Conservation (phyloP, 1,140 invertebrate species). For the Papilio polyxenes region DNA sequence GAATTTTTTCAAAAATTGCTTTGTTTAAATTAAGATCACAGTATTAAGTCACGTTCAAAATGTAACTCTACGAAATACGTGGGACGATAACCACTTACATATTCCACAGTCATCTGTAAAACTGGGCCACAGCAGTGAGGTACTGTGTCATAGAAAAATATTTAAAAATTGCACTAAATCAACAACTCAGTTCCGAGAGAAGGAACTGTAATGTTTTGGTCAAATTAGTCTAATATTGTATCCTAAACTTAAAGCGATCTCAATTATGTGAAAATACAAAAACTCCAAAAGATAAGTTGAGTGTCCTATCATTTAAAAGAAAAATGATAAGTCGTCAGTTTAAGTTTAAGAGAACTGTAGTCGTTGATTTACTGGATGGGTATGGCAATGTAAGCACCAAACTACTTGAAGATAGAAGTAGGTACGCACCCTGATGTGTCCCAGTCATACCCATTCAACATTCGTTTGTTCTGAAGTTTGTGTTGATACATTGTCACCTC, state of each 20-base stretch:
- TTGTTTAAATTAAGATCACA: slow-evolving; percentile 80
- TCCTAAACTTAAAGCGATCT: slow-evolving; percentile 32
- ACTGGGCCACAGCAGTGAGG: slow-evolving; percentile 65
- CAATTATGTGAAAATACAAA: slow-evolving; percentile 35
- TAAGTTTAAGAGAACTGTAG: slow-evolving; percentile 48
- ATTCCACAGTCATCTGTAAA: slow-evolving; percentile 78
- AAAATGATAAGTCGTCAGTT: slow-evolving; percentile 39
- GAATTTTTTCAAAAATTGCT: slow-evolving; percentile 77
- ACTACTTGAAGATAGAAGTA: slow-evolving; percentile 54
- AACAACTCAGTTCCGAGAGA: slow-evolving; percentile 56
- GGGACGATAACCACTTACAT: slow-evolving; percentile 71
- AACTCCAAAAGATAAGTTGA: slow-evolving; percentile 41
- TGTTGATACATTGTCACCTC: slow-evolving; percentile 57
- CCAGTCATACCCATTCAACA: slow-evolving; percentile 65
- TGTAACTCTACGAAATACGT: slow-evolving; percentile 73
- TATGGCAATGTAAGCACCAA: slow-evolving; percentile 51
- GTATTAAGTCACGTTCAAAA: slow-evolving; percentile 79
- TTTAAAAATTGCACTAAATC: slow-evolving; percentile 66
- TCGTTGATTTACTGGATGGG: slow-evolving; percentile 50
- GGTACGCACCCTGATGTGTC: slow-evolving; percentile 74
- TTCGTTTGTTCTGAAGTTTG: slow-evolving; percentile 70
- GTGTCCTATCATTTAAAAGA: slow-evolving; percentile 41
- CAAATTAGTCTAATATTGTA: slow-evolving; percentile 41
- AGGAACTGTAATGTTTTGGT: slow-evolving; percentile 45
- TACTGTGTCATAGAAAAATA: slow-evolving; percentile 54